These are phyloP conservation scores for Hyposmocoma kahamanoa DNA, from an alignment of 1,140 invertebrate genomes.

Conservation along the genomic window DNA sequence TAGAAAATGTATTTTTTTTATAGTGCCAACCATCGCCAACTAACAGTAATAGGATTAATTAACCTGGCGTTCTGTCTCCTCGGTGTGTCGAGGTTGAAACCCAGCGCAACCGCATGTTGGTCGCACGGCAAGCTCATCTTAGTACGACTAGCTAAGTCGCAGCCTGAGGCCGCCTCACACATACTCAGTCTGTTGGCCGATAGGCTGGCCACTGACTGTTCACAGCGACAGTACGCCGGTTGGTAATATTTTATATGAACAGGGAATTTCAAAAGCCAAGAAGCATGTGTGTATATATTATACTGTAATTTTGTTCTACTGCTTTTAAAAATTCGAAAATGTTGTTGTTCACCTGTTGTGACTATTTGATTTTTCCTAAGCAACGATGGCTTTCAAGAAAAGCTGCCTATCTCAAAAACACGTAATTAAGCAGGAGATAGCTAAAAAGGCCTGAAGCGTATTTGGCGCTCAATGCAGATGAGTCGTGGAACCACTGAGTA, in stretches of 20 bases:
- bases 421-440: too few species aligned
- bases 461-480: too few species aligned
- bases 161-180: constrained; percentile 36
- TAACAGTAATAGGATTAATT: constrained; percentile 45
- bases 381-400: too few species aligned
- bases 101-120: constrained; percentile 31
- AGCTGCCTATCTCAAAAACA: too few species aligned
- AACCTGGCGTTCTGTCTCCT: constrained; percentile 43
- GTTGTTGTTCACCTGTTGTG: too few species aligned
- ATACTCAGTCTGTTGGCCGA: constrained; percentile 39
- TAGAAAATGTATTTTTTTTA: constrained; percentile 7
- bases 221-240: constrained; percentile 42
- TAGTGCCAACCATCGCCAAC: constrained; percentile 43
- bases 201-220: constrained; percentile 21
- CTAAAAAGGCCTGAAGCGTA: too few species aligned
- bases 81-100: constrained; percentile 22
- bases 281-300: too few species aligned
- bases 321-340: too few species aligned
- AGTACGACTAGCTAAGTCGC: constrained; percentile 38
- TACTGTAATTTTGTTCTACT: too few species aligned
- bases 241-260: constrained; percentile 6
- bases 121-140: constrained; percentile 45
- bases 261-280: too few species aligned
- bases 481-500: too few species aligned
- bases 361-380: too few species aligned